A percentile compares a stretch with the other conserved stretches of the same genome.
These are phyloP conservation scores for Chironomus riparius DNA, from an alignment of 2,888 invertebrate species.

Conservation along the genomic window DNA sequence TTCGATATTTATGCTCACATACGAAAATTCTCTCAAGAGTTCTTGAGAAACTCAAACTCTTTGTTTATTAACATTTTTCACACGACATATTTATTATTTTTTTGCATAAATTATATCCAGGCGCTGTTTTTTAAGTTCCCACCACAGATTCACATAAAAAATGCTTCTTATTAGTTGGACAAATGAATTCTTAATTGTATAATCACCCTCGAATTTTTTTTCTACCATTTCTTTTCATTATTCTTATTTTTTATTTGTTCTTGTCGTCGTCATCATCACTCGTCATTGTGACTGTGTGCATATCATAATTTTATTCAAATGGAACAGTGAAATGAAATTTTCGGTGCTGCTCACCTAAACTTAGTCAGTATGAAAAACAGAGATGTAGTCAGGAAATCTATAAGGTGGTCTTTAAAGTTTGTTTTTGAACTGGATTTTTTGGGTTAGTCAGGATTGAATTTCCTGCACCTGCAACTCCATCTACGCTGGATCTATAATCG, in stretches of 20 bases:
- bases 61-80: background rate
- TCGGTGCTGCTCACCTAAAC: no score
- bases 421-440: no score
- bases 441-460: no score
- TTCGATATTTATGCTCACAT: background rate
- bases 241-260: background rate
- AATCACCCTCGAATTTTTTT: background rate
- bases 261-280: no score
- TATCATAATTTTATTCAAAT: background rate
- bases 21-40: background rate
- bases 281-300: background rate
- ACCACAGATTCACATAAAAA: background rate
- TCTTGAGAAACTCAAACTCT: background rate
- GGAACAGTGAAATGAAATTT: background rate
- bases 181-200: background rate
- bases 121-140: background rate
- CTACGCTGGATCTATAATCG: no score
- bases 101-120: background rate
- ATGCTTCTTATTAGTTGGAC: background rate
- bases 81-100: background rate
- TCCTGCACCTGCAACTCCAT: no score
- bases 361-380: no score
- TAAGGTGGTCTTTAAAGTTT: no score
- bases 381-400: no score
- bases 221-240: no score